phyloP scores from a whole-genome alignment of 2,113 vertebrate species.

The Trochalopteron elliotii region DNA sequence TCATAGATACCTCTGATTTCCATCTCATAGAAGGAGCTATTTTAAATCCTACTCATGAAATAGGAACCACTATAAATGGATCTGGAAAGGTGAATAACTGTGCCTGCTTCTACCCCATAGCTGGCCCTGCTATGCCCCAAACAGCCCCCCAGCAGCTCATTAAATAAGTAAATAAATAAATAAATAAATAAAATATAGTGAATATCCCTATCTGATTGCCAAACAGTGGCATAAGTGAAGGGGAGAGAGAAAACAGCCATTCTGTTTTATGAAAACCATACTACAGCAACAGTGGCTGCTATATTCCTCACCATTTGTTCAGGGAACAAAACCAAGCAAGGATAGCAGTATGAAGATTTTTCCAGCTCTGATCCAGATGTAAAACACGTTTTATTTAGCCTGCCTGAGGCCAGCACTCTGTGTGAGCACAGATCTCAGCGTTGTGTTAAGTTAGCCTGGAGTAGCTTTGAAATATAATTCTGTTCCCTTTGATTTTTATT shows the following conservation, averaged over 20 bases:
- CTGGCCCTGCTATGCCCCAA: neutral
- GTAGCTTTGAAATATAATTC: neutral
- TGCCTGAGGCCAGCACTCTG: neutral
- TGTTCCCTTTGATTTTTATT: neutral
- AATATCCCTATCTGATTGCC: neutral
- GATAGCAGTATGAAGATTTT: neutral
- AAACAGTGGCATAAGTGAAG: neutral
- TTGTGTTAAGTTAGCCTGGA: neutral
- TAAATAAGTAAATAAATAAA: neutral
- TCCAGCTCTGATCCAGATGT: neutral
- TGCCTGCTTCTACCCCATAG: neutral
- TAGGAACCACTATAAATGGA: neutral
- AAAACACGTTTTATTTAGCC: neutral
- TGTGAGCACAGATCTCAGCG: neutral
- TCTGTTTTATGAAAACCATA: neutral
- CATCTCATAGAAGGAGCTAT: neutral
- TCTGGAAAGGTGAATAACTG: neutral
- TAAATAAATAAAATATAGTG: neutral
- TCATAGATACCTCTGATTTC: neutral
- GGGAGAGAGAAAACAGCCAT: neutral
- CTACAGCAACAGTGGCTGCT: neutral
- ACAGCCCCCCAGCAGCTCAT: neutral
- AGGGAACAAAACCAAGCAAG: neutral
- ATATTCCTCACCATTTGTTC: neutral
- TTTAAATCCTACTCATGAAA: neutral